Conservation (phyloP, 1,140 invertebrate genomes). For the Drosophila ohnishii region DNA sequence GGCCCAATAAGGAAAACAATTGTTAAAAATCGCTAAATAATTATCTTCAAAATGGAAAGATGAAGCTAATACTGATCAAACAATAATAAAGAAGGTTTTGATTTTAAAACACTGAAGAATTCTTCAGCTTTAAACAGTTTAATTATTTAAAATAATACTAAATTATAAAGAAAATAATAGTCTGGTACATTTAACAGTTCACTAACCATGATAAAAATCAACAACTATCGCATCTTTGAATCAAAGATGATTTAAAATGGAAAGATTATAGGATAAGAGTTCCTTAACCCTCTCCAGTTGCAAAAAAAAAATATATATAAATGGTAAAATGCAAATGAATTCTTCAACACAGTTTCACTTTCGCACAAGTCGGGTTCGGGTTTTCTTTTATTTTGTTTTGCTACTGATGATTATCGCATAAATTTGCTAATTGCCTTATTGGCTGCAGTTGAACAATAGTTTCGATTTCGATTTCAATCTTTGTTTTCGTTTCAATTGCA, state of each 20-base stretch:
- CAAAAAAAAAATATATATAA: neutral
- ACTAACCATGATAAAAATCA: neutral
- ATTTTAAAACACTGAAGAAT: too few relatives aligned
- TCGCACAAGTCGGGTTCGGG: constrained; percentile 15
- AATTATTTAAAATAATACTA: too few relatives aligned
- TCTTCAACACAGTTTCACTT: constrained; percentile 47
- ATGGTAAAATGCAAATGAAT: constrained; percentile 40
- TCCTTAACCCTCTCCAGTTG: constrained; percentile 1
- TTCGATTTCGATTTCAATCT: constrained; percentile 25
- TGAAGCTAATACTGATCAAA: neutral
- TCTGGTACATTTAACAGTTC: neutral
- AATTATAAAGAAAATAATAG: neutral
- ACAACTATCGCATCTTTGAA: neutral
- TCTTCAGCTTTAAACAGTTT: too few relatives aligned
- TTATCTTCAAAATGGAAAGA: neutral
- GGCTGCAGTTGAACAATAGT: constrained; percentile 24
- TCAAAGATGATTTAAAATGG: neutral
- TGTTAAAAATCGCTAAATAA: neutral
- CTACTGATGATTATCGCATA: constrained; percentile 52
- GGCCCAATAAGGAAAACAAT: constrained; percentile 10
- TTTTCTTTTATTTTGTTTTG: constrained; percentile 8
- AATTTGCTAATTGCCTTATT: constrained; percentile 57
- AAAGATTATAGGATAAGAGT: neutral
- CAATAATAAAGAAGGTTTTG: neutral
- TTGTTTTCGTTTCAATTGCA: constrained; percentile 57